Percentiles rank a stretch among this genome's conserved stretches.
Evolutionary conservation across 2,113 vertebrate genomes (phyloP).

Genomic region (Nannospalax galili): DNA sequence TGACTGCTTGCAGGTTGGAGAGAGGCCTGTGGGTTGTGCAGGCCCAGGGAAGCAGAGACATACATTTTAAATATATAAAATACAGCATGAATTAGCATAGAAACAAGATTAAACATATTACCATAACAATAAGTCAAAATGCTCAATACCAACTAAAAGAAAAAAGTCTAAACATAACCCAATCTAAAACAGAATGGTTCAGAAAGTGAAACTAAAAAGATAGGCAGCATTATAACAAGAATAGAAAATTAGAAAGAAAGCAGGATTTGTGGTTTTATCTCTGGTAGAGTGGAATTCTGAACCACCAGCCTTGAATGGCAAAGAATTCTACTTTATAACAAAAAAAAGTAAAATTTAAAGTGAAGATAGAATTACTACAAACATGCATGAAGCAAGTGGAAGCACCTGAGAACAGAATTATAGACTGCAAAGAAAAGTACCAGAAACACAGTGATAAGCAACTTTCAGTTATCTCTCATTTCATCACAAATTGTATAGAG

Average conservation of each 20-base stretch:
- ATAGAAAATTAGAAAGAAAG: no score
- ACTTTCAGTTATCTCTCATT: background rate
- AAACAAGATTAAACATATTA: conserved; percentile 9
- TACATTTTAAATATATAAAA: no score
- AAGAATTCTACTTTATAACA: background rate
- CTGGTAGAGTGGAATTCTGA: background rate
- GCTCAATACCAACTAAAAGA: background rate
- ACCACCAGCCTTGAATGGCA: background rate
- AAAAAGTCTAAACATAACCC: conserved; percentile 9
- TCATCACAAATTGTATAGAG: background rate
- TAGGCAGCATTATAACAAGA: background rate
- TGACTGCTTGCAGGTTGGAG: no score
- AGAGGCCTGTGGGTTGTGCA: no score
- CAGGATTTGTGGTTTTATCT: background rate
- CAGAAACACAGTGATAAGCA: background rate
- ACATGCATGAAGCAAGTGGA: background rate
- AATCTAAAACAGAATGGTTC: background rate
- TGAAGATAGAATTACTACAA: background rate
- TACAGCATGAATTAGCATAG: background rate
- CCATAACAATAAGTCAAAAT: conserved; percentile 8
- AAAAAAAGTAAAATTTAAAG: conserved; percentile 7
- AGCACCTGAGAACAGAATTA: background rate
- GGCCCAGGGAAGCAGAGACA: no score
- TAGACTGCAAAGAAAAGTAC: conserved; percentile 11
- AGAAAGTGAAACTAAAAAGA: conserved; percentile 37